phyloP scores from a whole-genome alignment of 2,888 invertebrate genomes.

The Nephrotoma guestfalica region DNA sequence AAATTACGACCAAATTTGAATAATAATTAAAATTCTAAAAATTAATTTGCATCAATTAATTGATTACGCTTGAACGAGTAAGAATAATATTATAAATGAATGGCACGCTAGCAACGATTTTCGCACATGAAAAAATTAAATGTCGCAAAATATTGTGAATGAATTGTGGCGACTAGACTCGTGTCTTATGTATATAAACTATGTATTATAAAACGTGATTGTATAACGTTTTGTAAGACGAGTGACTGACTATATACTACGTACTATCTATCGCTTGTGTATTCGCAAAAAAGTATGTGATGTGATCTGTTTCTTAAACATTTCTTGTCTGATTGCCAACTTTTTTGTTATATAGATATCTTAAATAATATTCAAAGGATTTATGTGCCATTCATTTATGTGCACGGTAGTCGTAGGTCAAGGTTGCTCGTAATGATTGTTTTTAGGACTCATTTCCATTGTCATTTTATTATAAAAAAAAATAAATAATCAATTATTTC shows the following conservation, averaged over 20 bases:
- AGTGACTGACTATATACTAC: not conserved
- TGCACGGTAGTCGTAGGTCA: not conserved
- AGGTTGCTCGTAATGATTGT: not conserved
- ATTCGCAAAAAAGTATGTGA: not conserved
- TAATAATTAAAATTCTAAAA: not conserved
- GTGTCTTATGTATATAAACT: not conserved
- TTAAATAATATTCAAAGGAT: not conserved
- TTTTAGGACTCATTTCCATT: not conserved
- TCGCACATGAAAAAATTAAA: not conserved
- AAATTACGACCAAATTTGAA: not conserved
- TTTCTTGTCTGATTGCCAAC: not conserved
- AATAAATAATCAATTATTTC: not conserved
- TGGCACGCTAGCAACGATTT: not conserved
- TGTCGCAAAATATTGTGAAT: not conserved
- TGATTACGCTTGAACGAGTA: not conserved
- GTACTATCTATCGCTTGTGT: not conserved
- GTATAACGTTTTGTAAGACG: not conserved
- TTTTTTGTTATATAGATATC: not conserved
- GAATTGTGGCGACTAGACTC: not conserved
- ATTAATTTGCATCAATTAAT: not conserved
- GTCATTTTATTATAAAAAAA: not conserved
- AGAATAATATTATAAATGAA: not conserved
- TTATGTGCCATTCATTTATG: not conserved
- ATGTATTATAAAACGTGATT: not conserved
- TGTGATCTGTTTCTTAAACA: not conserved